Percentiles rank a stretch among this genome's conserved stretches.
Conservation (phyloP, 2,797 vertebrate species). For the Pangasius macronema region DNA sequence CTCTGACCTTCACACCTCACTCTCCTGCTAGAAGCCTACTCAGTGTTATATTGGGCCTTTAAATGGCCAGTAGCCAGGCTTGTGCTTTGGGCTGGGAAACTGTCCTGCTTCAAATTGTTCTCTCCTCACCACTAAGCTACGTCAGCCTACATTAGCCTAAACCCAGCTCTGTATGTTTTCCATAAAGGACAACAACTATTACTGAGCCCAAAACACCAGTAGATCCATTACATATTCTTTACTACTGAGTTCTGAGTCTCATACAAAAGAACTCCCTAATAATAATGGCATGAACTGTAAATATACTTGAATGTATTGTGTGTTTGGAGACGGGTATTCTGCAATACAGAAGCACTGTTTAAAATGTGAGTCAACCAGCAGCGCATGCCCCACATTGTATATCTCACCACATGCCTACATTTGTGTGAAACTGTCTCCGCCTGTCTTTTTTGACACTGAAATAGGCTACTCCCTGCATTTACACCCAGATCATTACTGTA, state of each 20-base stretch:
- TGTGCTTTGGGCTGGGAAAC: background rate
- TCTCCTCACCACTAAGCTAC: background rate
- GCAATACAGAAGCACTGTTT: background rate
- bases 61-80: background rate
- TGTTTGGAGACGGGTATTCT: background rate
- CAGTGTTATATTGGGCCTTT: background rate
- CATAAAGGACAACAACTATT: background rate
- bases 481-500: background rate
- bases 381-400: background rate
- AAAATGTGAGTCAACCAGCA: background rate
- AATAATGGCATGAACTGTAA: background rate
- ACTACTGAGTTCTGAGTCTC: background rate
- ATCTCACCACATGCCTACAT: background rate
- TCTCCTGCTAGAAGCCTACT: background rate
- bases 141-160: background rate
- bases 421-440: background rate
- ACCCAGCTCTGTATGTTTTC: background rate
- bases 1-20: slow-evolving; percentile 5
- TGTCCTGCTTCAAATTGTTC: background rate
- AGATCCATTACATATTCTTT: background rate
- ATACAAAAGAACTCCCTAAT: background rate
- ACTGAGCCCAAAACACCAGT: background rate
- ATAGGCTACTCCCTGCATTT: background rate
- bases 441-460: background rate
- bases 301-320: background rate